Evolutionary conservation across 2,113 vertebrate genomes (phyloP).

Genomic region (Motacilla tschutschensis): DNA sequence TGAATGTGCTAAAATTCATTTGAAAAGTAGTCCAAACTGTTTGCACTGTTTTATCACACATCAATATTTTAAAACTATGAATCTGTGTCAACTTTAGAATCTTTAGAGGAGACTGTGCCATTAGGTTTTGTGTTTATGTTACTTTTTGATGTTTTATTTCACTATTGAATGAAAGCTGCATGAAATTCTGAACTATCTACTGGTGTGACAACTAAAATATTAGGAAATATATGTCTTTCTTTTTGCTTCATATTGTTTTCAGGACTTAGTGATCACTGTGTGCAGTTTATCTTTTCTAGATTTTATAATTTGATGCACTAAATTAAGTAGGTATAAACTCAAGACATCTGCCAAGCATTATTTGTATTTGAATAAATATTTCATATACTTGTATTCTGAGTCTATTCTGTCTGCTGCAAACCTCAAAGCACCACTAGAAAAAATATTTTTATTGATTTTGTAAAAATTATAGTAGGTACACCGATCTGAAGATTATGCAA

Average conservation of each 20-base stretch:
- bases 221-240: background rate
- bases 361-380: background rate
- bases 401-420: background rate
- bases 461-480: background rate
- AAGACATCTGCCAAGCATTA: background rate
- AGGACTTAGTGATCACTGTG: background rate
- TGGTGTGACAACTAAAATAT: background rate
- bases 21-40: background rate
- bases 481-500: background rate
- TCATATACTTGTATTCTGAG: background rate
- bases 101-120: background rate
- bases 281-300: background rate
- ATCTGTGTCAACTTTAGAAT: background rate
- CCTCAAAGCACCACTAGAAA: background rate
- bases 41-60: background rate
- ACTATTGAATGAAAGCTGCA: background rate
- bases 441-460: background rate
- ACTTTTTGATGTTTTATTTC: background rate
- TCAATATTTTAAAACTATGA: background rate
- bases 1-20: background rate
- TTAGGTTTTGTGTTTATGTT: background rate
- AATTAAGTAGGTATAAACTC: background rate
- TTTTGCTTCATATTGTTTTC: background rate
- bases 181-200: background rate
- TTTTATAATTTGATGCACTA: background rate